Conservation (phyloP, 2,797 vertebrate genomes). For the Falco biarmicus region DNA sequence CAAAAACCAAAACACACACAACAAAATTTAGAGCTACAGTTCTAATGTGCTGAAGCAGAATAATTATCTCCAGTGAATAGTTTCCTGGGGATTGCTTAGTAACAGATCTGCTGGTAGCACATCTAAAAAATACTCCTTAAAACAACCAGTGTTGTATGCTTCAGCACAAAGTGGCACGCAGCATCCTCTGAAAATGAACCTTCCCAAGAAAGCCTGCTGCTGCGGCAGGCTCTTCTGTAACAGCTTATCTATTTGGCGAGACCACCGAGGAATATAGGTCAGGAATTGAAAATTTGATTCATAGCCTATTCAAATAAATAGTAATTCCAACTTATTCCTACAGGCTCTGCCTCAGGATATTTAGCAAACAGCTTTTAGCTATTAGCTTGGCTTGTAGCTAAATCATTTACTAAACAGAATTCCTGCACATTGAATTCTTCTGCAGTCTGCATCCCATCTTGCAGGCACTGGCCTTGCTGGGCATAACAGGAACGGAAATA, state of each 20-base stretch:
- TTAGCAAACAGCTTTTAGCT: constrained; percentile 6
- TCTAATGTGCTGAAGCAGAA: neutral
- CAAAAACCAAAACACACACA: accelerated
- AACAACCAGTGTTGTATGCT: neutral
- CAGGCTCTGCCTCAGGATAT: neutral
- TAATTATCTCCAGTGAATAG: neutral
- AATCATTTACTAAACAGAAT: neutral
- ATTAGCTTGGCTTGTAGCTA: neutral
- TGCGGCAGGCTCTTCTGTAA: neutral
- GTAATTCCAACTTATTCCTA: neutral
- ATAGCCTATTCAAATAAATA: constrained; percentile 13
- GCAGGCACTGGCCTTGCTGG: neutral
- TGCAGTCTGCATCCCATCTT: neutral
- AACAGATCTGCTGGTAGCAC: neutral
- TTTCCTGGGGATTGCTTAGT: neutral
- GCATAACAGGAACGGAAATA: neutral
- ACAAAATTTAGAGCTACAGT: neutral
- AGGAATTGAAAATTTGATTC: neutral
- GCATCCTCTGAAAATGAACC: neutral
- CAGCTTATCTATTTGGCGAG: neutral
- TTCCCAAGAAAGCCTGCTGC: neutral
- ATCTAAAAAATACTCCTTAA: neutral
- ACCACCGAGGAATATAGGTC: neutral
- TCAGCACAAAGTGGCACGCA: neutral
- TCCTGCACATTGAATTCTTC: neutral